Evolutionary conservation across 2,888 invertebrate genomes (phyloP).

Genomic region (Xylota sylvarum): DNA sequence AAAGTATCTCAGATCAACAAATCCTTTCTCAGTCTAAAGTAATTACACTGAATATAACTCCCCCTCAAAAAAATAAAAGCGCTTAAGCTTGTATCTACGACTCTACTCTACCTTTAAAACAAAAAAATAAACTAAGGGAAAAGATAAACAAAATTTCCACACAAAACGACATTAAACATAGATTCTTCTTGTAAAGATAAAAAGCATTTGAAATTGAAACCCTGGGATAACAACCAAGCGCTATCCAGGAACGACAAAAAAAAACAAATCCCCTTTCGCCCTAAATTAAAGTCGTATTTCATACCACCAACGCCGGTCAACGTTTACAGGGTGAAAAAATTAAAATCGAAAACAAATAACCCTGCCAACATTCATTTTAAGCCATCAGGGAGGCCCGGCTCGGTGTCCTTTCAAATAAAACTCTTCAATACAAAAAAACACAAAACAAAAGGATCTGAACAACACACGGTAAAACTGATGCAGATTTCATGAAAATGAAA

Average conservation of each 20-base stretch:
- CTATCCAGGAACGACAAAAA: neutral
- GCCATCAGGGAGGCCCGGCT: neutral
- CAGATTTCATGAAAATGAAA: conserved; percentile 59
- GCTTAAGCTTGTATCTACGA: neutral
- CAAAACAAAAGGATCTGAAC: neutral
- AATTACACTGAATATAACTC: neutral
- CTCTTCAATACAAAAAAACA: neutral
- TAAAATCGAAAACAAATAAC: conserved; percentile 62
- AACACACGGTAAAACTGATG: conserved; percentile 35
- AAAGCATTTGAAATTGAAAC: conserved; percentile 1
- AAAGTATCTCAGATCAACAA: neutral
- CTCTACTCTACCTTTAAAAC: neutral
- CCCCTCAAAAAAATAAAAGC: neutral
- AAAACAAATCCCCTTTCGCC: conserved; percentile 21
- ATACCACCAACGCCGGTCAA: conserved; percentile 14
- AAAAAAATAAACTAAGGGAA: neutral
- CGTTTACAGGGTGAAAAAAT: conserved; percentile 34
- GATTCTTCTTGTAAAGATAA: neutral
- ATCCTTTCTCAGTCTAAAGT: conserved; percentile 2
- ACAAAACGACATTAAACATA: neutral
- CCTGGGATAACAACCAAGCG: neutral
- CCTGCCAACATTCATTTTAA: conserved; percentile 48
- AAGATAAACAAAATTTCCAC: neutral
- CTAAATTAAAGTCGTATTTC: conserved; percentile 60
- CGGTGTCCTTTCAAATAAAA: conserved; percentile 22